Evolutionary conservation across 2,797 vertebrate genomes (phyloP).

Genomic region (Gadopsis bispinosus): DNA sequence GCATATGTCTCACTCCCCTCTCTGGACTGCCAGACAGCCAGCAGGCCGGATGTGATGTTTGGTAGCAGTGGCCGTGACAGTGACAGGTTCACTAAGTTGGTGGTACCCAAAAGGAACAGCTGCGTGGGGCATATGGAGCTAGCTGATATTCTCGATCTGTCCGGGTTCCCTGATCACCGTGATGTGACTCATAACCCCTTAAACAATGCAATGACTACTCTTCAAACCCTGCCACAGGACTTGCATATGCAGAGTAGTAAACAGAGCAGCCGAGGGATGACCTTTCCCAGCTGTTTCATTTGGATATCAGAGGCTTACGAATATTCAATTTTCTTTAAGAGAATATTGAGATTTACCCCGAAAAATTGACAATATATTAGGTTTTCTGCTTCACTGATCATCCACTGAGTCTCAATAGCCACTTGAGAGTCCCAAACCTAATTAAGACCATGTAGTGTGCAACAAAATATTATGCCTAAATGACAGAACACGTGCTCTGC

Average conservation of each 20-base stretch:
- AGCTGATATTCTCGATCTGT: slow-evolving; percentile 70
- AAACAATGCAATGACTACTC: slow-evolving; percentile 13
- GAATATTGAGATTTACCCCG: background rate
- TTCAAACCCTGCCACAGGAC: background rate
- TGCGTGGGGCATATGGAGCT: slow-evolving; percentile 86
- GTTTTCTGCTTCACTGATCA: slow-evolving; percentile 18
- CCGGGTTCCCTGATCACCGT: slow-evolving; percentile 84
- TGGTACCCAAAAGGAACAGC: slow-evolving; percentile 80
- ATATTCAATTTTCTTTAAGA: background rate
- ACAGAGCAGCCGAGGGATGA: background rate
- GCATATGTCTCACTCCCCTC: slow-evolving; percentile 37
- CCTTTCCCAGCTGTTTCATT: slow-evolving; percentile 5
- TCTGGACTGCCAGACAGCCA: slow-evolving; percentile 44
- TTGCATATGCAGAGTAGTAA: background rate
- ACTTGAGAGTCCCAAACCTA: background rate
- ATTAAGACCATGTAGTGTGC: slow-evolving; percentile 1
- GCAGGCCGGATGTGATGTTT: slow-evolving; percentile 28
- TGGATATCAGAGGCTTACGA: background rate
- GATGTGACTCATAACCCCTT: slow-evolving; percentile 60
- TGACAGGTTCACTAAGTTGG: slow-evolving; percentile 20
- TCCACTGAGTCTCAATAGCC: background rate
- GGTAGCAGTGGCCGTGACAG: slow-evolving; percentile 18
- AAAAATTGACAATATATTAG: background rate
- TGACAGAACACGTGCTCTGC: background rate
- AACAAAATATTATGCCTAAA: background rate